Evolutionary conservation across 1,140 invertebrate species (phyloP).

Genomic region (Neoseiulus cucumeris): DNA sequence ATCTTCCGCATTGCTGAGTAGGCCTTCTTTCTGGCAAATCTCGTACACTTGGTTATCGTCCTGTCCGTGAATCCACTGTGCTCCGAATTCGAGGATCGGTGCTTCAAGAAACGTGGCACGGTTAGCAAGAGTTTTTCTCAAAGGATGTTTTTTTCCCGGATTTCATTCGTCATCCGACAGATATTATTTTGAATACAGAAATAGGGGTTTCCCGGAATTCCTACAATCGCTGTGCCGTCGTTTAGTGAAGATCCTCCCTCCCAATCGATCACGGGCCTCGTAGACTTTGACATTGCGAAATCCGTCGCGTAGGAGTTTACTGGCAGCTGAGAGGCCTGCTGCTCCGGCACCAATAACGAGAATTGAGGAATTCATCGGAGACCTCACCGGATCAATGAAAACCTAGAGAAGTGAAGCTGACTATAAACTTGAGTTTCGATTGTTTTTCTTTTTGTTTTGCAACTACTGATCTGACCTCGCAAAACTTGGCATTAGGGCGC

Average conservation of each 20-base stretch:
- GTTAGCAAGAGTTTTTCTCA: too few species aligned
- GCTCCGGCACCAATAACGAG: slow-evolving; percentile 32
- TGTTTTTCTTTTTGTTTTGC: too few species aligned
- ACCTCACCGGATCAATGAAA: too few species aligned
- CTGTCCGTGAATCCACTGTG: slow-evolving; percentile 72
- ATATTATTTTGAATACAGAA: slow-evolving; percentile 53
- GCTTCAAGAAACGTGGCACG: slow-evolving; percentile 25
- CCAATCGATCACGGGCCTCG: slow-evolving; percentile 29
- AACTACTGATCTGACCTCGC: too few species aligned
- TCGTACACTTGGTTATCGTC: slow-evolving; percentile 45
- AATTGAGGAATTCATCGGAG: neutral
- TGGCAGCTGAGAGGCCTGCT: slow-evolving; percentile 30
- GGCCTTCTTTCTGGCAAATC: slow-evolving; percentile 13
- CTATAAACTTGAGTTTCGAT: too few species aligned
- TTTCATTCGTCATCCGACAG: too few species aligned
- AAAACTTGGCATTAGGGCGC: too few species aligned
- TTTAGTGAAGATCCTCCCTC: slow-evolving; percentile 27
- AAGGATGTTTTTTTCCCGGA: too few species aligned
- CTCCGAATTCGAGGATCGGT: slow-evolving; percentile 50
- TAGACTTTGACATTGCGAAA: slow-evolving; percentile 27
- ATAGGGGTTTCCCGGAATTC: slow-evolving; percentile 27
- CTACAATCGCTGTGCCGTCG: neutral
- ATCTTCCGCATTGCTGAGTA: neutral
- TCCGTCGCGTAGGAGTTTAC: slow-evolving; percentile 23
- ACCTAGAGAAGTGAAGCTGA: too few species aligned